phyloP scores from a whole-genome alignment of 2,113 vertebrate genomes.

The Martes martes region DNA sequence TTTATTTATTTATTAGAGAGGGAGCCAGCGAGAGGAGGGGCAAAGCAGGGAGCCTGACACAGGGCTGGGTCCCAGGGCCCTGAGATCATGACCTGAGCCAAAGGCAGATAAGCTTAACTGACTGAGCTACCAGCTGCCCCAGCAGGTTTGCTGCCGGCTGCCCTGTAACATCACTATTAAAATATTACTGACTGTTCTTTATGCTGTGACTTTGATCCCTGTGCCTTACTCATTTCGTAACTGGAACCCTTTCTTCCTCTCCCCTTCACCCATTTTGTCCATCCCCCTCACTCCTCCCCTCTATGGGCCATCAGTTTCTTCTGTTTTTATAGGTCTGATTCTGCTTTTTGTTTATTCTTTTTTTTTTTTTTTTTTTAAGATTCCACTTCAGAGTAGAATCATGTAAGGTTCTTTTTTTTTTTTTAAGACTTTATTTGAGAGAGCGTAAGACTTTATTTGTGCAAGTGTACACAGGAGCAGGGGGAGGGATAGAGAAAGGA shows the following conservation, averaged over 20 bases:
- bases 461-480: background rate
- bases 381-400: background rate
- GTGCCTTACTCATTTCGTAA: background rate
- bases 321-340: background rate
- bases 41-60: no score
- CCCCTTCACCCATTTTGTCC: background rate
- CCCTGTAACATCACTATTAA: background rate
- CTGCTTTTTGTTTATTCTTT: background rate
- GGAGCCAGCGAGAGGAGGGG: no score
- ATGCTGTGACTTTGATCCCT: background rate
- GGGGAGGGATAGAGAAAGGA: background rate
- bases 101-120: no score
- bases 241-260: background rate
- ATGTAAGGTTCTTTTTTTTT: background rate
- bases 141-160: background rate
- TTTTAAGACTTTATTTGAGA: background rate
- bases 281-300: background rate
- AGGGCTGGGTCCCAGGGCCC: no score
- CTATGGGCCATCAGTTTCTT: background rate
- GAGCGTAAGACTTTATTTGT: background rate
- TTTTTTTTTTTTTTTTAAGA: background rate
- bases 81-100: no score
- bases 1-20: no score
- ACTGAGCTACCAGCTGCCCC: no score
- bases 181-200: background rate